Evolutionary conservation across 2,888 invertebrate species (phyloP).

Genomic region (Drosophila kambysellisi): DNA sequence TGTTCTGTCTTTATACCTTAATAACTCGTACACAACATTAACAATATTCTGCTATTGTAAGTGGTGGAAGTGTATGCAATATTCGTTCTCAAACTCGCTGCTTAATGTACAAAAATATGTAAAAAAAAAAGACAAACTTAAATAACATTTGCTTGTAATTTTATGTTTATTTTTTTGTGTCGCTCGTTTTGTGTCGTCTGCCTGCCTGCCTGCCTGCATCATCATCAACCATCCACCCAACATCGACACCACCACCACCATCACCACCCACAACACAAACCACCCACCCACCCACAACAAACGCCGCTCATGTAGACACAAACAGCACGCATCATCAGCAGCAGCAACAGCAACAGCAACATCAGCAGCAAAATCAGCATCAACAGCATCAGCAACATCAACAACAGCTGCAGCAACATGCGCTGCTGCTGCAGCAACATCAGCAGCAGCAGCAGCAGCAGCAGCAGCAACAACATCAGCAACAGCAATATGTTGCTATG

Average conservation of each 20-base stretch:
- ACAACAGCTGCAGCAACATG: conserved; percentile 58
- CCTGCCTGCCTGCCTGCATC: conserved; percentile 38
- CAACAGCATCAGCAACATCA: conserved; percentile 54
- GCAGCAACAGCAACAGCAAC: conserved; percentile 58
- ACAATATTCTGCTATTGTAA: conserved; percentile 4
- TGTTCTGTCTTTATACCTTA: background rate
- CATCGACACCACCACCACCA: conserved; percentile 8
- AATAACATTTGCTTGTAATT: conserved; percentile 79
- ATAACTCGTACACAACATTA: background rate
- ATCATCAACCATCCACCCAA: conserved; percentile 49
- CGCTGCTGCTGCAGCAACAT: conserved; percentile 68
- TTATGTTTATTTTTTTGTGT: conserved; percentile 63
- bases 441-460: conserved; percentile 51
- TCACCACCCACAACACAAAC: conserved; percentile 28
- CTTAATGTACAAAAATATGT: conserved; percentile 7
- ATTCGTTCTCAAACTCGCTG: conserved; percentile 1
- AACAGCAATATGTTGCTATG: conserved; percentile 72
- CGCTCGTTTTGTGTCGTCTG: conserved; percentile 77
- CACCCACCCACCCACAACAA: conserved; percentile 20
- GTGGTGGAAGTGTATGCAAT: conserved; percentile 39
- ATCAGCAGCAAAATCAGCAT: conserved; percentile 57
- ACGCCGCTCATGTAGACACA: conserved; percentile 68
- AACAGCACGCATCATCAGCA: conserved; percentile 75
- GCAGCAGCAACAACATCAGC: conserved; percentile 58
- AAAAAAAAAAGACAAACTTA: conserved; percentile 35